Evolutionary conservation across 1,140 invertebrate genomes (phyloP), one percentile per base, ranked within the genome.

Genomic region (Nasonia vitripennis): DNA sequence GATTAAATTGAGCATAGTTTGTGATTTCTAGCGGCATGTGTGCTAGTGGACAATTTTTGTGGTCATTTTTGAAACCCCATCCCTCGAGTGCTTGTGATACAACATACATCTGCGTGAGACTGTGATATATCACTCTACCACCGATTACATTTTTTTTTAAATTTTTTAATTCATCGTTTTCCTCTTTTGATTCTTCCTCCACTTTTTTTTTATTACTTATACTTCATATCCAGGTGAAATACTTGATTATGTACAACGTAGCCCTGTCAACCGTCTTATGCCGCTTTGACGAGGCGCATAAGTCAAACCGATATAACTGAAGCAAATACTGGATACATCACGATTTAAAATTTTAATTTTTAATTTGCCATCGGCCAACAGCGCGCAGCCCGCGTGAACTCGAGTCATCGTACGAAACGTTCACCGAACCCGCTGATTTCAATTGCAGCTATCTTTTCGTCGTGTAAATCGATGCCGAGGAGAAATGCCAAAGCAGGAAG

Each of bases 271-370:
- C 48, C 14, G 48, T 48, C 75, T 81, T 85, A 62, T 74, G 31
- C 51, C 1, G 1, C 41, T 34, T 45, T 11, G 48, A 67, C 45
- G n/a, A 51, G 17, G 41, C 20, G 55, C 23, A 70, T 71, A 78
- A 84, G 77, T 83, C 62, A 67, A 48, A 81, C 27, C 27, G 85
- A 86, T 86, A 86, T 86, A 86, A 86, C 85, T 86, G 85, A 73
- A 86, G 85, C 85, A 86, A 86, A 86, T 86, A 86, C 55, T 86
- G 85, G 85, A 86, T 86, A 86, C 85, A 86, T 86, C 85, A 86
- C 85, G 85, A 86, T 37, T 86, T 78, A 78, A 82, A 83, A 9
- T 41, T 55, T 77, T 20, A 71, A 11, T 71, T 31, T 48, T 48
- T 23, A 20, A 51, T 78, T 82, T 82, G 14, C 7, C 23, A 83